Percentiles rank a stretch among this genome's conserved stretches.
These are phyloP conservation scores for Leucoma salicis DNA, from an alignment of 2,888 invertebrate genomes.

Conservation along the genomic window DNA sequence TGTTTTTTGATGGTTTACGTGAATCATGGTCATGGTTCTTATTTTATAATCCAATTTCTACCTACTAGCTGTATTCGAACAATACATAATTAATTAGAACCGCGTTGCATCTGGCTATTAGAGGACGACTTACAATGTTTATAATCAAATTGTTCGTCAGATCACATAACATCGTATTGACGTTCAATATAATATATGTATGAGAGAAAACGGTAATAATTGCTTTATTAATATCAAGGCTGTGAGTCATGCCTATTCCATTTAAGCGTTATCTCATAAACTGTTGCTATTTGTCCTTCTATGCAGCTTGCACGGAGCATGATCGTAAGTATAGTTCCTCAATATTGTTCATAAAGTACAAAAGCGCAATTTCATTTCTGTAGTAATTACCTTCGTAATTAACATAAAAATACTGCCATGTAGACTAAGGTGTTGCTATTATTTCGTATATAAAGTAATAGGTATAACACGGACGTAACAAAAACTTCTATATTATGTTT, in stretches of 20 bases:
- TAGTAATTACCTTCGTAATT: conserved; percentile 29
- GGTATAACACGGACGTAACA: neutral
- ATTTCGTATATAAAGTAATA: conserved; percentile 1
- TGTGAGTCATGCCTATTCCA: conserved; percentile 38
- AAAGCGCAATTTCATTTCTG: too few relatives aligned
- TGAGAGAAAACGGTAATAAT: conserved; percentile 37
- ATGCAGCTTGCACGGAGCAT: conserved; percentile 94
- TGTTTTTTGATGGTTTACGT: conserved; percentile 23
- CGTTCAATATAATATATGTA: conserved; percentile 35
- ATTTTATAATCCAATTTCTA: too few relatives aligned
- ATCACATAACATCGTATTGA: conserved; percentile 20
- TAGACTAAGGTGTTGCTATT: conserved; percentile 52
- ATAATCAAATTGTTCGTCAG: conserved; percentile 26
- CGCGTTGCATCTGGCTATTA: conserved; percentile 20
- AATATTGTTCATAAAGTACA: conserved; percentile 42
- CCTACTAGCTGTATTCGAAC: too few relatives aligned
- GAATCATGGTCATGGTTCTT: too few relatives aligned
- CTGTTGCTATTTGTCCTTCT: conserved; percentile 85
- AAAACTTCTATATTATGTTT: too few relatives aligned
- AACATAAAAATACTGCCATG: conserved; percentile 19
- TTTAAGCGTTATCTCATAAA: conserved; percentile 79
- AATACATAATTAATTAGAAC: conserved; percentile 2
- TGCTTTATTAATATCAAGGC: conserved; percentile 54
- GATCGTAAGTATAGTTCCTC: conserved; percentile 89
- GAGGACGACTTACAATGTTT: conserved; percentile 15